Evolutionary conservation across 2,888 invertebrate genomes (phyloP).

Genomic region (Ormyrus thymus): DNA sequence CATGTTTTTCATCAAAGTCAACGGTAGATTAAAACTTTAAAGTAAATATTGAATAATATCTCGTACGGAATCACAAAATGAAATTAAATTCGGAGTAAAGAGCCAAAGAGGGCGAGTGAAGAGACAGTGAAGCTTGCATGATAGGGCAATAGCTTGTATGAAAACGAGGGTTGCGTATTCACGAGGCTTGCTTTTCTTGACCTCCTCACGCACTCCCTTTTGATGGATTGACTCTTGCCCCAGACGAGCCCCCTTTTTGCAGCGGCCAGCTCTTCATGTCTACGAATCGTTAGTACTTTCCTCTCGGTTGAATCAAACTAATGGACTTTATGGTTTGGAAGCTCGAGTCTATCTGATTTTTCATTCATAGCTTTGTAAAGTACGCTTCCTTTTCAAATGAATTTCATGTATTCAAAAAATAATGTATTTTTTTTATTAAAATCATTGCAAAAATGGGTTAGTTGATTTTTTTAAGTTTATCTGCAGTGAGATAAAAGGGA

Average conservation of each 20-base stretch:
- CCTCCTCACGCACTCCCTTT: conserved; percentile 21
- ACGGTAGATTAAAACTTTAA: too few species aligned
- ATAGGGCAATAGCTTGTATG: not conserved
- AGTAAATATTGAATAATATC: too few species aligned
- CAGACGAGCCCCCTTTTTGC: not conserved
- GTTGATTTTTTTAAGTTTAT: conserved; percentile 30
- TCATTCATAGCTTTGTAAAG: not conserved
- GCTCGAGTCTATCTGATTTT: conserved; percentile 9
- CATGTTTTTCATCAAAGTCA: too few species aligned
- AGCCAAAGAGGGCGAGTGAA: too few species aligned
- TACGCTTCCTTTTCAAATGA: not conserved
- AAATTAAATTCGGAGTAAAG: too few species aligned
- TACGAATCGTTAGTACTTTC: conserved; percentile 1
- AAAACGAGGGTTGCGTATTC: conserved; percentile 22
- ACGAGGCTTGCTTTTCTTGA: conserved; percentile 4
- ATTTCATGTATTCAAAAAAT: not conserved
- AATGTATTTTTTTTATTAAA: too few species aligned
- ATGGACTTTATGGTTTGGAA: conserved; percentile 9
- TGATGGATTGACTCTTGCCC: conserved; percentile 17
- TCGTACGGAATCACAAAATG: too few species aligned
- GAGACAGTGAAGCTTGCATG: too few species aligned
- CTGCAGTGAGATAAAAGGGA: conserved; percentile 32
- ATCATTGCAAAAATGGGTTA: not conserved
- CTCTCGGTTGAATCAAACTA: conserved; percentile 1
- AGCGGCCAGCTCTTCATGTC: not conserved